Evolutionary conservation across 2,888 invertebrate species (phyloP).

Genomic region (Drosophila ezoana): DNA sequence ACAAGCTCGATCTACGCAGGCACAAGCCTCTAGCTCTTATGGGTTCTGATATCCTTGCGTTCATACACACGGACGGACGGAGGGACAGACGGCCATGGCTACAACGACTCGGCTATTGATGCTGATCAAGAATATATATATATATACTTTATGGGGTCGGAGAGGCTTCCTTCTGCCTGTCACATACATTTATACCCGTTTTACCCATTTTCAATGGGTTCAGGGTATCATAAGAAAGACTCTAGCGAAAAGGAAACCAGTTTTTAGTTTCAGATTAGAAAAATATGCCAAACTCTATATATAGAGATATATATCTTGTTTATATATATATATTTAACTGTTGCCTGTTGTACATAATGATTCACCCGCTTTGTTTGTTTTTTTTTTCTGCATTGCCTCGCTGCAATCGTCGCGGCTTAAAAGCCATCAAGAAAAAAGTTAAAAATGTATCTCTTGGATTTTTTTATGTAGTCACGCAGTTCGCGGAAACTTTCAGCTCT

Average conservation of each 20-base stretch:
- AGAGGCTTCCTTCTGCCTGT: no score
- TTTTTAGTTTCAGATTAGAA: slow-evolving; percentile 54
- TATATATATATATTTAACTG: neutral
- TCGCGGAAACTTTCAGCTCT: slow-evolving; percentile 42
- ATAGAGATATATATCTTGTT: neutral
- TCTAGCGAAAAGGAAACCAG: slow-evolving; percentile 60
- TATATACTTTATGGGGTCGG: no score
- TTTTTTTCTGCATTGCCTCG: neutral
- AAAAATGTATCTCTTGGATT: slow-evolving; percentile 24
- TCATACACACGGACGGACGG: no score
- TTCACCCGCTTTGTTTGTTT: slow-evolving; percentile 27
- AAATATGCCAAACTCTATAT: slow-evolving; percentile 27
- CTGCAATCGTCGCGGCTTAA: slow-evolving; percentile 17
- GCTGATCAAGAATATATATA: no score
- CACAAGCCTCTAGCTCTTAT: no score
- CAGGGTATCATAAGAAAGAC: slow-evolving; percentile 6
- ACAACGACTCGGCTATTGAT: no score
- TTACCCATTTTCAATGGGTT: no score
- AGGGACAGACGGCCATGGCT: no score
- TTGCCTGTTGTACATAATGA: slow-evolving; percentile 23
- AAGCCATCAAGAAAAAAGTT: slow-evolving; percentile 3
- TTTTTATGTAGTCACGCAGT: slow-evolving; percentile 19
- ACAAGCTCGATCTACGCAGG: no score
- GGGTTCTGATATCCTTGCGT: no score
- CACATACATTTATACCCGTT: no score